Conservation (phyloP, 2,888 invertebrate species). For the Hyles lineata region DNA sequence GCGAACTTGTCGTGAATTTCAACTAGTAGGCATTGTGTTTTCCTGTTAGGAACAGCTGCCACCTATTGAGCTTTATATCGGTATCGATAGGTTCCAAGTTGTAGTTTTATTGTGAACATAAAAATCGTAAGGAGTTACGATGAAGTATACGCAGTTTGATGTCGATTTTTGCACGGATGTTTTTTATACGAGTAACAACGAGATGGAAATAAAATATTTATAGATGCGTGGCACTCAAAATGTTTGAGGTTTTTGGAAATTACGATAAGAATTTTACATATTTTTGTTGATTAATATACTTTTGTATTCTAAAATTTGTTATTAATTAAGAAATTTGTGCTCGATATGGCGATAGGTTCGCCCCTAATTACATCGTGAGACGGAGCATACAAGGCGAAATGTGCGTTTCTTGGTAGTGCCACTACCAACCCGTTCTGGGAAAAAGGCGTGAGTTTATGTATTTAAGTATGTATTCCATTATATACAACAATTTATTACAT, state of each 20-base stretch:
- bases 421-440: no score
- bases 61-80: neutral
- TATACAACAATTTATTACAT: no score
- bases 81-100: neutral
- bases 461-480: no score
- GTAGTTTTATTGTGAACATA: conserved; percentile 3
- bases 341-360: no score
- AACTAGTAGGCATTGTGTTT: conserved; percentile 8
- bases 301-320: no score
- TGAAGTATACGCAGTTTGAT: neutral
- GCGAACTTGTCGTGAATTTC: conserved; percentile 1
- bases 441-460: no score
- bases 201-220: conserved; percentile 1
- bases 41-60: neutral
- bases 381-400: no score
- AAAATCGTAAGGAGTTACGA: neutral
- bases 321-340: no score
- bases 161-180: conserved; percentile 32
- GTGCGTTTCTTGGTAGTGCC: no score
- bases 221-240: neutral
- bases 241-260: neutral
- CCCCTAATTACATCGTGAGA: no score
- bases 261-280: no score
- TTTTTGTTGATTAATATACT: no score
- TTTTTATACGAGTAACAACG: neutral